Conservation (phyloP, 2,113 vertebrate genomes). For the Marcusenius ussheri region DNA sequence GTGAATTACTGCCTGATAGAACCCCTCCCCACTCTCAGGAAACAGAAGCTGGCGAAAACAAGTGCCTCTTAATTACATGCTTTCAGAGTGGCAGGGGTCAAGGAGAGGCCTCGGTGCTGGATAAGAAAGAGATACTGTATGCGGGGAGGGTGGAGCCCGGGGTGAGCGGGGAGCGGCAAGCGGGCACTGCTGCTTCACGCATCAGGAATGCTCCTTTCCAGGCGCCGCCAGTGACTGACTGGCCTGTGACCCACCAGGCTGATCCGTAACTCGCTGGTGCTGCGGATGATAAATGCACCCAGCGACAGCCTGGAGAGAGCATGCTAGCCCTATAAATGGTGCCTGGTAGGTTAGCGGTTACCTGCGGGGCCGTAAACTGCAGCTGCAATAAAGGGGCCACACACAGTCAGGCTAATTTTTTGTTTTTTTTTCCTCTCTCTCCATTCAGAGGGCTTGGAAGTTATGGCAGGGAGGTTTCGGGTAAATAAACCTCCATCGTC, state of each 20-base stretch:
- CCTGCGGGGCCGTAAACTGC: constrained; percentile 42
- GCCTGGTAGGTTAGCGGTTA: constrained; percentile 75
- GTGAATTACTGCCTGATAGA: constrained; percentile 46
- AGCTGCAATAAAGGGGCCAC: constrained; percentile 62
- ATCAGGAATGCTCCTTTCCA: constrained; percentile 72
- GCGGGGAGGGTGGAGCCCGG: constrained; percentile 51
- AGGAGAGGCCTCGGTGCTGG: constrained; percentile 57
- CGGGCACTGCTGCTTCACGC: constrained; percentile 53
- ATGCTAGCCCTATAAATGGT: constrained; percentile 73
- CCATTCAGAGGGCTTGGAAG: constrained; percentile 74
- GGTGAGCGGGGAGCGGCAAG: constrained; percentile 64
- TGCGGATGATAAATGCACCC: constrained; percentile 63
- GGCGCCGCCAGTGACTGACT: constrained; percentile 55
- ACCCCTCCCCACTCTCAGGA: constrained; percentile 40
- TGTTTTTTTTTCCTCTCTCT: constrained; percentile 46
- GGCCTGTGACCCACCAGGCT: constrained; percentile 47
- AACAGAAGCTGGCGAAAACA: constrained; percentile 29
- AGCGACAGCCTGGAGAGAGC: constrained; percentile 70
- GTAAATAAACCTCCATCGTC: constrained; percentile 70
- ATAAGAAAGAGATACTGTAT: constrained; percentile 61
- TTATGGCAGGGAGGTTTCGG: constrained; percentile 59
- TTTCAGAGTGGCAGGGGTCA: constrained; percentile 59
- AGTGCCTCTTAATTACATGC: constrained; percentile 62
- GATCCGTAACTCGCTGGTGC: constrained; percentile 60
- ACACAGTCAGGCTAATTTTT: constrained; percentile 63